These are phyloP conservation scores for Himantopus leucocephalus DNA, from an alignment of 2,113 vertebrate species.

Conservation along the genomic window DNA sequence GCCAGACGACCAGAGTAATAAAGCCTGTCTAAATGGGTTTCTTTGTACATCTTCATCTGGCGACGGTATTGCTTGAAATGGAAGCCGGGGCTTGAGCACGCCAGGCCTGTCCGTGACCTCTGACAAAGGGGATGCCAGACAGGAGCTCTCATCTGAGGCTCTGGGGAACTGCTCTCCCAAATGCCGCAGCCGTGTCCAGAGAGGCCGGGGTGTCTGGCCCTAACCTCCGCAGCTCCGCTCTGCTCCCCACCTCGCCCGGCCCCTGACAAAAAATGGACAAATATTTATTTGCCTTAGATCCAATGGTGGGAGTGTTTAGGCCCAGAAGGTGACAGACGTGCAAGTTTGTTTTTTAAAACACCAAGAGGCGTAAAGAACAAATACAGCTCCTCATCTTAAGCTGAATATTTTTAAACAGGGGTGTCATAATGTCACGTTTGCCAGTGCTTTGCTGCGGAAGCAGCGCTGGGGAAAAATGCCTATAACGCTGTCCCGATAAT, in stretches of 20 bases:
- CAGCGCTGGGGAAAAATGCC: not conserved
- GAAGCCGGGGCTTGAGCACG: not conserved
- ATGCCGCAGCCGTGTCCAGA: rapidly evolving
- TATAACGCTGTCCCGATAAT: constrained; percentile 15
- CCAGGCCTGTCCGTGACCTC: not conserved
- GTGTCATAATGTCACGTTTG: constrained; percentile 33
- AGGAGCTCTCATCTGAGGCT: not conserved
- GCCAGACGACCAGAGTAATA: not conserved
- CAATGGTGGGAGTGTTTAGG: not conserved
- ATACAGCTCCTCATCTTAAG: constrained; percentile 17
- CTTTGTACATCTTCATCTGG: constrained; percentile 2
- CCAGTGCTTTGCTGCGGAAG: not conserved
- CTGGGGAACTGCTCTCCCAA: not conserved
- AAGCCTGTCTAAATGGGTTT: constrained; percentile 4
- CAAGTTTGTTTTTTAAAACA: constrained; percentile 51
- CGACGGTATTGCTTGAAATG: not conserved
- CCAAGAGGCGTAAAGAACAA: constrained; percentile 5
- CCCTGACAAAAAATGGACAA: constrained; percentile 1
- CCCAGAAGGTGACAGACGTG: constrained; percentile 20
- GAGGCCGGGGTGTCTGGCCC: not conserved
- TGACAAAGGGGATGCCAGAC: not conserved
- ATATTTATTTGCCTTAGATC: constrained; percentile 57
- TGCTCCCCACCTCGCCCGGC: not conserved
- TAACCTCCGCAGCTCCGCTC: not conserved
- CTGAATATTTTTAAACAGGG: constrained; percentile 29